Base-by-base conservation (phyloP, 2,113 vertebrate species). In the Antechinus flavipes region DNA sequence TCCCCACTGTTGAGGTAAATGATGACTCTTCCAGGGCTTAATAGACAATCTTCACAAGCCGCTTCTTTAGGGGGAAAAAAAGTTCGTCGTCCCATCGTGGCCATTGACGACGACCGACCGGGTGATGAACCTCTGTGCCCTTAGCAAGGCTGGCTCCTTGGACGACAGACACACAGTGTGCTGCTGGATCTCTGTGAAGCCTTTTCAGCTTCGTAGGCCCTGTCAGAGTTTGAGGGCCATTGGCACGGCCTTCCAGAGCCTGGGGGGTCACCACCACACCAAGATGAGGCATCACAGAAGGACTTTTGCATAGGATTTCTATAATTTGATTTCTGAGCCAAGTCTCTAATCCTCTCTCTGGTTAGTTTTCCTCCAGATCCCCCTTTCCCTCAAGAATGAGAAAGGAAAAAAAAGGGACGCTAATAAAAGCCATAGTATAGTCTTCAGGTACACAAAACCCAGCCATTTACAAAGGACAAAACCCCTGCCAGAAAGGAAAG, bases 401-500 rank as follows among this genome's bases (percentile, higher is more conserved):
- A 95, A 46, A 94, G 84, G 24, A 93, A 96, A 10, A 25, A 61
- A 97, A 96, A 0, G 58, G 27, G 93, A 96, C 94, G 52, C 50
- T 89, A 3, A 52, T 58, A 89, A 9, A 96, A 97, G 94, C 30
- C 84, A 95, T 0, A 89, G 54, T 54, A 26, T 58, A 92, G 54
- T 93, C 56, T 61, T 89, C 58, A 89, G 58, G 56, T 89, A 61
- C 89, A 93, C 55, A 93, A 98, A 2, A 55, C 92, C 91, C 47
- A 93, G 90, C 52, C 61, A 97, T 95, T 97, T 97, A 96, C 97
- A 98, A 96, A 61, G 91, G 93, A 96, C 90, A 98, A 97, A 96
- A 68, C 95, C 93, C 95, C 94, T 93, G 91, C 94, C 52, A 97
- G 23, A 94, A 97, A 95, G 92, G 94, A 98, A 95, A 92, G 94